Evolutionary conservation across 2,797 vertebrate genomes (phyloP).

Genomic region (Rhincodon typus): DNA sequence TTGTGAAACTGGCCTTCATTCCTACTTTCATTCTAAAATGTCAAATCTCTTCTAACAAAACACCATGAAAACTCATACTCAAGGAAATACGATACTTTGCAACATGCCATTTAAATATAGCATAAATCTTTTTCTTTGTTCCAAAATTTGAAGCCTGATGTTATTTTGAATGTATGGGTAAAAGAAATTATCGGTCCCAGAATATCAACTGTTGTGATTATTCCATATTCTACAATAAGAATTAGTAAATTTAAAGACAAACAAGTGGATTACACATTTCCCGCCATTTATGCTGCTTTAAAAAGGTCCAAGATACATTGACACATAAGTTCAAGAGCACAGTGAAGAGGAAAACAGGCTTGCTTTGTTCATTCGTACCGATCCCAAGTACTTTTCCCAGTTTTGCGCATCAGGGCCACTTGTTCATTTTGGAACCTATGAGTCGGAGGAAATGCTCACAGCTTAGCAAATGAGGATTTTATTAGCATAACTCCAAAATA

Average conservation of each 20-base stretch:
- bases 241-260: conserved; percentile 23
- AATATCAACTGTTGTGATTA: neutral
- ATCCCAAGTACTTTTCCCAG: conserved; percentile 68
- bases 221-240: conserved; percentile 7
- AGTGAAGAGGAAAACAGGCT: neutral
- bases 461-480: neutral
- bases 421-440: conserved; percentile 71
- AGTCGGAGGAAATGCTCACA: conserved; percentile 48
- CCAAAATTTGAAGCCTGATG: neutral
- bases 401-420: conserved; percentile 67
- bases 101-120: neutral
- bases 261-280: neutral
- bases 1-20: neutral
- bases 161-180: neutral
- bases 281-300: neutral
- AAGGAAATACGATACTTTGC: conserved; percentile 14
- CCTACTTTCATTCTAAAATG: neutral
- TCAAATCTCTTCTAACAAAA: neutral
- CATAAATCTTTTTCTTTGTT: neutral
- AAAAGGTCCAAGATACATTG: neutral
- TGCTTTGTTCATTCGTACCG: conserved; percentile 56
- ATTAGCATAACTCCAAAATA: conserved; percentile 11
- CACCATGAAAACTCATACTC: neutral
- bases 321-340: neutral
- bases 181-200: neutral